Percentiles rank a stretch among this genome's conserved stretches.
phyloP scores from a whole-genome alignment of 2,113 vertebrate species.

The Narcine bancroftii region DNA sequence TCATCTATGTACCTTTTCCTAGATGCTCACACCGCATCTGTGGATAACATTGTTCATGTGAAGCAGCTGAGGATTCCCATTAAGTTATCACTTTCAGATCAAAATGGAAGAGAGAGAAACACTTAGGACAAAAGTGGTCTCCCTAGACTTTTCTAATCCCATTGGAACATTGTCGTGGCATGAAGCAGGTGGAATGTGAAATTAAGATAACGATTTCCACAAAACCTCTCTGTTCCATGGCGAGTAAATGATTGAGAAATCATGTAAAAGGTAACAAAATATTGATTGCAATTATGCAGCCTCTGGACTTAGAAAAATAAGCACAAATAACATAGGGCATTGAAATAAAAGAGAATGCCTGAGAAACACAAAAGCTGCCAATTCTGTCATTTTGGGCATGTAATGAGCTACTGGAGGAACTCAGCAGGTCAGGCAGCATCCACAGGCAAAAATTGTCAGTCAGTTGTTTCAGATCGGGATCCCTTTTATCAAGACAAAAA shows the following conservation, averaged over 20 bases:
- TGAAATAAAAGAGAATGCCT: background rate
- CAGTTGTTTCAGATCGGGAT: too few relatives aligned
- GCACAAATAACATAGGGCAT: background rate
- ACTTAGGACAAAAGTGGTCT: background rate
- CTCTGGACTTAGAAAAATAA: too few relatives aligned
- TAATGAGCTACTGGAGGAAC: too few relatives aligned
- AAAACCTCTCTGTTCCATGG: background rate
- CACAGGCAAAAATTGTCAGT: too few relatives aligned
- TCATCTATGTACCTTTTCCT: background rate
- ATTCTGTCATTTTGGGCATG: too few relatives aligned
- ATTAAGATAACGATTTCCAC: background rate
- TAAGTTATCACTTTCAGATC: background rate
- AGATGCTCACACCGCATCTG: background rate
- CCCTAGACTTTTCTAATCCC: background rate
- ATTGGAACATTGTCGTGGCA: background rate
- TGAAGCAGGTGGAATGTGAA: background rate
- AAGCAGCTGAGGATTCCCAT: background rate
- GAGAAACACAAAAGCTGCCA: background rate
- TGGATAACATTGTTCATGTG: background rate
- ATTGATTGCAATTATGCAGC: background rate
- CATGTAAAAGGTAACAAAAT: background rate
- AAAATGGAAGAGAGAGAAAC: background rate
- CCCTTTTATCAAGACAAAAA: too few relatives aligned
- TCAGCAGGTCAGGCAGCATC: too few relatives aligned
- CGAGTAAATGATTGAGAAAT: background rate